Percentiles rank a stretch among this genome's conserved stretches.
phyloP scores from a whole-genome alignment of 2,888 invertebrate species.

The Monoplex corrugatus region DNA sequence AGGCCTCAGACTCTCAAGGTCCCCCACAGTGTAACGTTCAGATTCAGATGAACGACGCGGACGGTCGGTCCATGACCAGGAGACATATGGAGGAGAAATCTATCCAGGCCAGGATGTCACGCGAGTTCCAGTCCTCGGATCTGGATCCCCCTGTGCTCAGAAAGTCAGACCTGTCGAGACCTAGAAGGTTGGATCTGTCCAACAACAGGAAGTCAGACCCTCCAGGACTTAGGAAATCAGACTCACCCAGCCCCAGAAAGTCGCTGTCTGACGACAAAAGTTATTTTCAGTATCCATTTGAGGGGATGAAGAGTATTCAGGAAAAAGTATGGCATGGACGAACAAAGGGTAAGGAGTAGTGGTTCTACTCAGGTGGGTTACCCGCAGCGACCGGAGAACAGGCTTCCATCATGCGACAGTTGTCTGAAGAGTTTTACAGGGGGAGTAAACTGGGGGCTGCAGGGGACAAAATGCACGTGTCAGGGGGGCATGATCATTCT shows the following conservation, averaged over 20 bases:
- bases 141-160: constrained; percentile 27
- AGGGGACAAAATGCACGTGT: constrained; percentile 55
- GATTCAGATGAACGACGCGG: constrained; percentile 56
- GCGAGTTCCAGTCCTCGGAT: constrained; percentile 52
- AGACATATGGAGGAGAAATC: constrained; percentile 61
- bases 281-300: constrained; percentile 12
- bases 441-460: constrained; percentile 54
- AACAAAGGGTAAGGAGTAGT: background rate
- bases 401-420: constrained; percentile 74
- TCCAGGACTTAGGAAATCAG: no score
- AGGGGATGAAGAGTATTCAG: constrained; percentile 55
- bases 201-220: background rate
- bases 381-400: constrained; percentile 56
- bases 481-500: no score
- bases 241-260: background rate
- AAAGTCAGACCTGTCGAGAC: background rate
- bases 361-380: background rate
- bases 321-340: constrained; percentile 59
- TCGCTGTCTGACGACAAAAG: constrained; percentile 20
- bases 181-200: no score
- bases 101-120: constrained; percentile 58
- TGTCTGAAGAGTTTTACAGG: constrained; percentile 76
- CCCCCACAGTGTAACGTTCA: constrained; percentile 52
- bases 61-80: constrained; percentile 45
- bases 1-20: constrained; percentile 52